Base-by-base conservation (phyloP, 2,113 vertebrate genomes). In the Phylloscopus trochilus region DNA sequence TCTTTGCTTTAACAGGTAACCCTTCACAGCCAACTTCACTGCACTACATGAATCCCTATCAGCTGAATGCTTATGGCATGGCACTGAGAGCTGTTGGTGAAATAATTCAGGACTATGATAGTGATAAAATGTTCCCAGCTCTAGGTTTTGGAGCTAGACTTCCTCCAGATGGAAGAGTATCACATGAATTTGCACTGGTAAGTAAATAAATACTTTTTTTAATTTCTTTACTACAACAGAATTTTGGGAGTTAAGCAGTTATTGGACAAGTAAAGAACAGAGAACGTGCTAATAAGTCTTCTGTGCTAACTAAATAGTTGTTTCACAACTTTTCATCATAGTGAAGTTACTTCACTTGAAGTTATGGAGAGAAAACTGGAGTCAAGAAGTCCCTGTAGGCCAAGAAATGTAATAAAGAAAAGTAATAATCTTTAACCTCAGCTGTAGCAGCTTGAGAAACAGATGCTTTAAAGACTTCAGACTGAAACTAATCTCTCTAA, bases 41-140 rank as follows among this genome's bases (percentile, higher is more conserved):
- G 78, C 99, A 99, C 96, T 99, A 99, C 96, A 99, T 99, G 99
- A 99, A 98, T 87, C 99, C 99, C 27, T 99, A 99, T 95, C 99
- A 99, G 95, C 97, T 99, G 76, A 99, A 99, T 37, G 98, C 99
- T 76, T 99, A 99, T 49, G 99, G 98, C 55, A 99, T 99, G 99
- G 99, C 99, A 7, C 97, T 99, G 89, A 99, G 98, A 93, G 99
- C 99, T 16, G 99, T 99, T 11, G 99, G 99, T 51, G 99, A 99
- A 97, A 99, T 99, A 79, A 99, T 99, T 96, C 99, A 99, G 97
- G 99, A 99, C 97, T 99, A 99, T 33, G 99, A 99, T 97, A 99
- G 98, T 63, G 99, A 99, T 85, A 99, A 99, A 98, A 99, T 99
- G 99, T 99, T 99, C 96, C 99, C 99, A 8, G 99, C 99, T 6